phyloP scores from a whole-genome alignment of 2,888 invertebrate species.

The Syrista parreyssii region DNA sequence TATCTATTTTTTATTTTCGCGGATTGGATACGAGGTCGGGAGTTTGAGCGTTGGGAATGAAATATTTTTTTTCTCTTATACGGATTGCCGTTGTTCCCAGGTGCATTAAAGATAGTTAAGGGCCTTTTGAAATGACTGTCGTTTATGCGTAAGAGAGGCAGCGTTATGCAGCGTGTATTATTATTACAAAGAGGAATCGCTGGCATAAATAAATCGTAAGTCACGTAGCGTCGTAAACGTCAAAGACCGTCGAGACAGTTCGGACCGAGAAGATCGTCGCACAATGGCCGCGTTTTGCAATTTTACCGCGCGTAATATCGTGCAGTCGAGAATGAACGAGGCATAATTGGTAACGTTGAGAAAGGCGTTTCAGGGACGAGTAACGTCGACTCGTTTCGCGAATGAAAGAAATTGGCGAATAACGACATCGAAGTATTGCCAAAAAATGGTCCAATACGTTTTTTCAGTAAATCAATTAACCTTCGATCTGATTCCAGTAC shows the following conservation, averaged over 20 bases:
- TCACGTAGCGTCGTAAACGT: slow-evolving; percentile 59
- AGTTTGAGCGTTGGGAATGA: background rate
- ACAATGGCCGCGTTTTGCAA: background rate
- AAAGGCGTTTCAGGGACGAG: background rate
- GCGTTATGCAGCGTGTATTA: slow-evolving; percentile 46
- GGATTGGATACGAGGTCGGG: background rate
- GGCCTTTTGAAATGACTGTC: slow-evolving; percentile 56
- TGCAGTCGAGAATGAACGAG: background rate
- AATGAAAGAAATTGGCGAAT: background rate
- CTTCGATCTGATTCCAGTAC: background rate
- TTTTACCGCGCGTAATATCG: background rate
- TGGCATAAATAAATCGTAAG: slow-evolving; percentile 64
- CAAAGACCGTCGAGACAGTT: slow-evolving; percentile 57
- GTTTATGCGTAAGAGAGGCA: slow-evolving; percentile 60
- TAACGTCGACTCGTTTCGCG: background rate
- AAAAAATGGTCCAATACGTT: background rate
- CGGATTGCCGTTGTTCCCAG: slow-evolving; percentile 51
- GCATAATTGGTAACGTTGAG: slow-evolving; percentile 2
- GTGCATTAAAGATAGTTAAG: slow-evolving; percentile 54
- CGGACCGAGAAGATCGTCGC: slow-evolving; percentile 31
- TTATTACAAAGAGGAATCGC: slow-evolving; percentile 59
- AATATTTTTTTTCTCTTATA: slow-evolving; percentile 42
- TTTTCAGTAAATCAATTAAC: background rate
- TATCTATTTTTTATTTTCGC: background rate
- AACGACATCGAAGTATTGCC: background rate